phyloP scores from a whole-genome alignment of 1,140 invertebrate species.

The Heliconius melpomene region DNA sequence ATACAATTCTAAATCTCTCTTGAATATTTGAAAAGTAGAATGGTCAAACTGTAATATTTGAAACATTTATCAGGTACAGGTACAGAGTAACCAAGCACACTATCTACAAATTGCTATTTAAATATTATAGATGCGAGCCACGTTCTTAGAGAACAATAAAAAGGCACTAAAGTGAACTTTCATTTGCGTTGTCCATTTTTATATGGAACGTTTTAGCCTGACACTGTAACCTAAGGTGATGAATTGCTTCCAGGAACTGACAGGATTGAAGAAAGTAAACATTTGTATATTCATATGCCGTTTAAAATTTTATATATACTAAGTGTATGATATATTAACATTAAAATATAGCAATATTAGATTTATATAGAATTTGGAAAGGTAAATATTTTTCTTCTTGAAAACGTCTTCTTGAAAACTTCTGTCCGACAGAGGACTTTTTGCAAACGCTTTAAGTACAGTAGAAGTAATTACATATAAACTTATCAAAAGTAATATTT shows the following conservation, averaged over 20 bases:
- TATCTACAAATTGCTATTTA: conserved; percentile 29
- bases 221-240: conserved; percentile 4
- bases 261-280: not conserved
- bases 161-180: conserved; percentile 43
- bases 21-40: not conserved
- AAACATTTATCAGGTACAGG: not conserved
- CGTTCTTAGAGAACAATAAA: conserved; percentile 46
- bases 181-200: conserved; percentile 43
- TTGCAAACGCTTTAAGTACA: no score
- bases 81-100: not conserved
- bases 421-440: no score
- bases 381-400: no score
- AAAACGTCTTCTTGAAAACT: no score
- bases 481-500: no score
- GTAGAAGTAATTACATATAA: no score
- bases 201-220: conserved; percentile 20
- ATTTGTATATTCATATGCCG: not conserved
- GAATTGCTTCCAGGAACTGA: not conserved
- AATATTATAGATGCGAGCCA: conserved; percentile 38
- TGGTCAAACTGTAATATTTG: not conserved
- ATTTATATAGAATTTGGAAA: no score
- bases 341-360: no score
- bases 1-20: not conserved
- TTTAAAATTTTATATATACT: not conserved
- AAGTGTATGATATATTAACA: no score